These are phyloP conservation scores for Dolichallabes microphthalmus DNA, from an alignment of 2,113 vertebrate genomes.

Conservation along the genomic window DNA sequence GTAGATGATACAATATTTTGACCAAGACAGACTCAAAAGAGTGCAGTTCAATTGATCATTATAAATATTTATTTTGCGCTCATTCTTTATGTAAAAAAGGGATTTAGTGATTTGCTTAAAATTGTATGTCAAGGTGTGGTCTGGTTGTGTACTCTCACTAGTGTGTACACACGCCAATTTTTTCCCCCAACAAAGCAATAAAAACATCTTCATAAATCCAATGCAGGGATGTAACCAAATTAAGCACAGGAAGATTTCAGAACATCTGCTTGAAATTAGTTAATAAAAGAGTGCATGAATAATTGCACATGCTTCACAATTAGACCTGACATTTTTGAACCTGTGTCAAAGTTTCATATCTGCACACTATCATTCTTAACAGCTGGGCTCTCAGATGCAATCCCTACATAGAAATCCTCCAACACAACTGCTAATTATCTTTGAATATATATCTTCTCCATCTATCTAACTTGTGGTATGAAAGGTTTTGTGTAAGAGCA, in stretches of 20 bases:
- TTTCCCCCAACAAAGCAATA: constrained; percentile 20
- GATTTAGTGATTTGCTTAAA: background rate
- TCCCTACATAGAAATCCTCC: constrained; percentile 41
- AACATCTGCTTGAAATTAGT: constrained; percentile 40
- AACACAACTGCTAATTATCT: constrained; percentile 54
- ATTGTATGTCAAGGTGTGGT: background rate
- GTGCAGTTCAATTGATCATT: constrained; percentile 3
- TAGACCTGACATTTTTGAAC: constrained; percentile 43
- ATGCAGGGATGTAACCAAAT: background rate
- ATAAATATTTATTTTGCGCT: constrained; percentile 22
- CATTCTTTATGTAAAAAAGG: background rate
- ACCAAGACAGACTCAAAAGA: background rate
- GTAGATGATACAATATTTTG: constrained; percentile 22
- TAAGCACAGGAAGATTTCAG: constrained; percentile 41
- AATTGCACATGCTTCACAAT: constrained; percentile 41
- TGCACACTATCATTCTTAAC: constrained; percentile 45
- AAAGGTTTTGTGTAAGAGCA: constrained; percentile 28
- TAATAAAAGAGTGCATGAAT: constrained; percentile 43
- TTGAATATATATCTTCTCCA: background rate
- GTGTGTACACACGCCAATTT: background rate
- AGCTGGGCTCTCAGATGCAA: constrained; percentile 46
- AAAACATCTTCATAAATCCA: constrained; percentile 41
- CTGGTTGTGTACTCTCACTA: constrained; percentile 35
- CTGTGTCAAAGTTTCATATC: constrained; percentile 39
- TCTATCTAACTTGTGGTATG: constrained; percentile 46